A percentile compares a stretch with the other conserved stretches of the same genome.
Evolutionary conservation across 2,888 invertebrate genomes (phyloP).

Genomic region (Monoplex corrugatus): DNA sequence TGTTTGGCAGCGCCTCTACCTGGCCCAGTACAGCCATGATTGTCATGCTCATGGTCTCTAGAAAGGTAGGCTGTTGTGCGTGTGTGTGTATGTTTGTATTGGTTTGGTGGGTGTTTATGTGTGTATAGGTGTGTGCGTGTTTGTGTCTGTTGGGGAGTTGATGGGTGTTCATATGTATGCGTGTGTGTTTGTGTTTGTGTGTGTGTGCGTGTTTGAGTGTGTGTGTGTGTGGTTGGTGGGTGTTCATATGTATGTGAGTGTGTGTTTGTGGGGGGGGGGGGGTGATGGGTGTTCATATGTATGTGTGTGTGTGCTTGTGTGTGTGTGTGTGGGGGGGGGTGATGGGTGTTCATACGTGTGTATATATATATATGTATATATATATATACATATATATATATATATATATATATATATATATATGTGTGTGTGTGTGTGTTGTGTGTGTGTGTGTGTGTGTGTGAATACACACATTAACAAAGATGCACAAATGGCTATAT

Average conservation of each 20-base stretch:
- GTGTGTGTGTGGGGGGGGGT: background rate
- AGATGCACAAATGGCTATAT: too few species aligned
- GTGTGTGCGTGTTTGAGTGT: background rate
- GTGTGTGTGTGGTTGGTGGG: too few species aligned
- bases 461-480: background rate
- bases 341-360: background rate
- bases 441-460: background rate
- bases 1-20: conserved; percentile 52
- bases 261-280: background rate
- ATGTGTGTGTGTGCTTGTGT: background rate
- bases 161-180: too few species aligned
- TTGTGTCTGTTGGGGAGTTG: too few species aligned
- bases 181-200: too few species aligned
- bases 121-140: too few species aligned
- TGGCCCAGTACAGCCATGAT: too few species aligned
- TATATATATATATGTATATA: too few species aligned
- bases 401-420: background rate
- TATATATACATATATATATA: background rate
- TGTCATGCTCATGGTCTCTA: too few species aligned
- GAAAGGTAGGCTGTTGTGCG: too few species aligned
- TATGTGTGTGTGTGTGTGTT: background rate
- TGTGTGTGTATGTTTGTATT: too few species aligned
- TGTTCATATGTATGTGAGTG: background rate
- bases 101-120: too few species aligned
- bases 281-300: background rate